Conservation (phyloP, 2,888 invertebrate genomes). For the Candidula unifasciata region DNA sequence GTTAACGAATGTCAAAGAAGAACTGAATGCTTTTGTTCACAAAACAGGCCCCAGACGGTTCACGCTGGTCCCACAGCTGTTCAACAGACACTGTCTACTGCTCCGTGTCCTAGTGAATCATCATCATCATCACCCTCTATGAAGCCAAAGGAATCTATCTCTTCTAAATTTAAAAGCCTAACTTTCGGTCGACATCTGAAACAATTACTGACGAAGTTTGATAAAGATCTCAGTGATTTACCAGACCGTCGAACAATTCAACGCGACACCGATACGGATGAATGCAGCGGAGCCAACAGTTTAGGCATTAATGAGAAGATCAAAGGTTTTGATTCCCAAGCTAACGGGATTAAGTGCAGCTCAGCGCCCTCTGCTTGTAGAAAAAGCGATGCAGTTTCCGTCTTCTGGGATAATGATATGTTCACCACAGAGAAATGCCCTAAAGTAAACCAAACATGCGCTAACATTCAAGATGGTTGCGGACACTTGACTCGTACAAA, state of each 20-base stretch:
- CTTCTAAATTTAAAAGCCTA: not conserved
- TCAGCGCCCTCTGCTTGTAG: not conserved
- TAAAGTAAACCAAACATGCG: not conserved
- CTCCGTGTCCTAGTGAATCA: not conserved
- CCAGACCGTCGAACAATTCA: not conserved
- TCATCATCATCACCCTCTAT: not conserved
- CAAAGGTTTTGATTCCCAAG: not conserved
- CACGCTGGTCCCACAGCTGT: not conserved
- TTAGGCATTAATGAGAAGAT: too few relatives aligned
- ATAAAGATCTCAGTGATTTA: not conserved
- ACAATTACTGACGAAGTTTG: not conserved
- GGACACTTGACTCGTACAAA: too few relatives aligned
- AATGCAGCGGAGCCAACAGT: not conserved
- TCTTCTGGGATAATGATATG: not conserved
- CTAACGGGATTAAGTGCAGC: not conserved
- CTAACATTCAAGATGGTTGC: not conserved
- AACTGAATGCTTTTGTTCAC: not conserved
- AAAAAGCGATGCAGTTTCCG: not conserved
- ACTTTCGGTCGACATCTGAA: slow-evolving; percentile 4
- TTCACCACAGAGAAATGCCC: not conserved
- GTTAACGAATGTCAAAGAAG: not conserved
- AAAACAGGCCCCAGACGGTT: not conserved
- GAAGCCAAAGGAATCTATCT: not conserved
- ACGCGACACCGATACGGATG: not conserved
- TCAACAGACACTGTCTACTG: not conserved